Conservation (phyloP, 2,888 invertebrate species). For the Operophtera brumata region DNA sequence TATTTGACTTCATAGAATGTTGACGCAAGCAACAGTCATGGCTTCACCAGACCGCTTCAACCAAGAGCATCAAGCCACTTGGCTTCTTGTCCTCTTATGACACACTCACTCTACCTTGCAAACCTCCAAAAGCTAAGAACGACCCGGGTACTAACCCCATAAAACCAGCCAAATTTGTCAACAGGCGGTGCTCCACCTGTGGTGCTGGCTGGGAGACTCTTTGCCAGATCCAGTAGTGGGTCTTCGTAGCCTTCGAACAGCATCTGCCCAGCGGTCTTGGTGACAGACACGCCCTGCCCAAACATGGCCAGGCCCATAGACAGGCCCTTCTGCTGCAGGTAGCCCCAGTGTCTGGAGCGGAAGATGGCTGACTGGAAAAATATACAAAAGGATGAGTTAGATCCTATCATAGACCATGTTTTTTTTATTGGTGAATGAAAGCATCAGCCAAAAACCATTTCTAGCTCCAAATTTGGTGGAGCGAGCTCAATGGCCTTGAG, state of each 20-base stretch:
- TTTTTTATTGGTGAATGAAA: too few species aligned
- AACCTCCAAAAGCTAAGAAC: too few species aligned
- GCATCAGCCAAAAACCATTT: too few species aligned
- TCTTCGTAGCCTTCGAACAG: conserved; percentile 92
- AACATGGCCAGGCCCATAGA: conserved; percentile 81
- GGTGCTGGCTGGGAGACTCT: conserved; percentile 78
- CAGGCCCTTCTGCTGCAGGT: conserved; percentile 79
- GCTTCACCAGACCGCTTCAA: too few species aligned
- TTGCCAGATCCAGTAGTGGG: conserved; percentile 84
- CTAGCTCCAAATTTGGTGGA: too few species aligned
- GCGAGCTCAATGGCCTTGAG: too few species aligned
- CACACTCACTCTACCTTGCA: too few species aligned
- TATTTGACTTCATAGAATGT: too few species aligned
- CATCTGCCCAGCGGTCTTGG: conserved; percentile 84
- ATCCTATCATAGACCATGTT: too few species aligned
- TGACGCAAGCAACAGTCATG: too few species aligned
- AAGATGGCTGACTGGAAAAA: conserved; percentile 81
- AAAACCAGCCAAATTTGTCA: conserved; percentile 94
- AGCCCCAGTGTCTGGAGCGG: conserved; percentile 81
- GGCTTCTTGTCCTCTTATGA: too few species aligned
- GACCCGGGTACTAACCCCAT: conserved; percentile 58
- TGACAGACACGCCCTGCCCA: conserved; percentile 79
- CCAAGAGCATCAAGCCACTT: too few species aligned
- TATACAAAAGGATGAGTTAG: neutral
- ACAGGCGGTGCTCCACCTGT: conserved; percentile 82